Evolutionary conservation across 2,888 invertebrate species (phyloP).

Genomic region (Dastarcus helophoroides): DNA sequence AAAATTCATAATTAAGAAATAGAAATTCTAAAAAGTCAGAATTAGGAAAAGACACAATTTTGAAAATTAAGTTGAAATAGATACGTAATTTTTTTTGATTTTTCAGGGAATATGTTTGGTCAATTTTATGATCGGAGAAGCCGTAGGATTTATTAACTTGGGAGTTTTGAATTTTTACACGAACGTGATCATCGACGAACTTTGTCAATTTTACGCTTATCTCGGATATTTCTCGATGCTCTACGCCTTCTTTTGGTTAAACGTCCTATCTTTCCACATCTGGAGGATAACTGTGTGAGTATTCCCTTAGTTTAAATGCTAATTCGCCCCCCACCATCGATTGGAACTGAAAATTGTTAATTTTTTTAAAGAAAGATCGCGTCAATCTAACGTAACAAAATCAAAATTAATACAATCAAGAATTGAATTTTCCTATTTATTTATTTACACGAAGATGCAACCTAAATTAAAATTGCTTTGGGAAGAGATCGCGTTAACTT

Average conservation of each 20-base stretch:
- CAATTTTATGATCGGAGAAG: slow-evolving; percentile 8
- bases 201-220: slow-evolving; percentile 7
- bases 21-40: too few species aligned
- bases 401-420: too few species aligned
- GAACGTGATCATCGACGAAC: background rate
- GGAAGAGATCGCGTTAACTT: too few species aligned
- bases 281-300: slow-evolving; percentile 56
- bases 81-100: too few species aligned
- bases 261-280: slow-evolving; percentile 55
- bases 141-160: slow-evolving; percentile 7
- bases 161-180: slow-evolving; percentile 4
- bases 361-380: too few species aligned
- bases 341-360: slow-evolving; percentile 6
- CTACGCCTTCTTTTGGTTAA: slow-evolving; percentile 63
- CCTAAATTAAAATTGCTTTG: too few species aligned
- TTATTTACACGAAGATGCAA: too few species aligned
- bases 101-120: slow-evolving; percentile 11
- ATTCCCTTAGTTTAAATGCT: slow-evolving; percentile 9
- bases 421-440: too few species aligned
- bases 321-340: slow-evolving; percentile 5
- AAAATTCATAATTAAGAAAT: too few species aligned
- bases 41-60: too few species aligned
- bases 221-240: slow-evolving; percentile 40
- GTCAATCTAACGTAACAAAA: too few species aligned
- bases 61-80: too few species aligned